These are phyloP conservation scores for Danio albolineatus DNA, from an alignment of 2,797 vertebrate species.

Conservation along the genomic window DNA sequence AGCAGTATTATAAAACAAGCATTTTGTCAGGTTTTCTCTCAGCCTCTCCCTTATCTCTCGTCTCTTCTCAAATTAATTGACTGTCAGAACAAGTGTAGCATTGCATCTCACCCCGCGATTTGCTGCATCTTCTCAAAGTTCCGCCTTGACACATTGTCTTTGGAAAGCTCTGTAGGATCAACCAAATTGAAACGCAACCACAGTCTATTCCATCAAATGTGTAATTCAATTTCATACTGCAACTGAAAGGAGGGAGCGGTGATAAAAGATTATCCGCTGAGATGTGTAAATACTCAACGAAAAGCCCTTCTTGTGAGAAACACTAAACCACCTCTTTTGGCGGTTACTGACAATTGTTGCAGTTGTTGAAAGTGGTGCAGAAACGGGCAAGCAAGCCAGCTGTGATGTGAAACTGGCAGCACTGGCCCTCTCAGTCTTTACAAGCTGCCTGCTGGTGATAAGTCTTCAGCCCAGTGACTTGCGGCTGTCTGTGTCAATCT, in stretches of 20 bases:
- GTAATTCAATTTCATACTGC: conserved; percentile 56
- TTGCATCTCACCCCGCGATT: conserved; percentile 36
- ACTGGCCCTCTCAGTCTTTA: conserved; percentile 63
- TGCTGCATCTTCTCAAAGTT: conserved; percentile 34
- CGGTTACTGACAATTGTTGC: conserved; percentile 54
- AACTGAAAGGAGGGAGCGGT: conserved; percentile 29
- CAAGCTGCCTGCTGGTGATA: conserved; percentile 76
- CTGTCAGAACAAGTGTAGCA: conserved; percentile 67
- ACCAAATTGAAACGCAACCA: conserved; percentile 51
- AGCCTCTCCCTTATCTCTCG: conserved; percentile 41
- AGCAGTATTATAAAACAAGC: conserved; percentile 55
- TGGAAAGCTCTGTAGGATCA: conserved; percentile 35
- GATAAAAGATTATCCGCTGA: conserved; percentile 42
- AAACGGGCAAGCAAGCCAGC: conserved; percentile 57
- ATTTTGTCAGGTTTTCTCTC: conserved; percentile 17
- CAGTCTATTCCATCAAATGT: conserved; percentile 42
- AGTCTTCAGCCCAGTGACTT: conserved; percentile 71
- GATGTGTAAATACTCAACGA: conserved; percentile 54
- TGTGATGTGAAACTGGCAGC: conserved; percentile 64
- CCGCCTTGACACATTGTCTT: conserved; percentile 29
- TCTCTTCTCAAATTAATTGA: conserved; percentile 66
- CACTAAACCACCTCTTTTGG: conserved; percentile 38
- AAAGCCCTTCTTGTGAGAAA: conserved; percentile 49
- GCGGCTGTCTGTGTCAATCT: conserved; percentile 72
- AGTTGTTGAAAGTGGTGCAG: conserved; percentile 42